phyloP scores from a whole-genome alignment of 2,113 vertebrate species.

The Coreoperca whiteheadi region DNA sequence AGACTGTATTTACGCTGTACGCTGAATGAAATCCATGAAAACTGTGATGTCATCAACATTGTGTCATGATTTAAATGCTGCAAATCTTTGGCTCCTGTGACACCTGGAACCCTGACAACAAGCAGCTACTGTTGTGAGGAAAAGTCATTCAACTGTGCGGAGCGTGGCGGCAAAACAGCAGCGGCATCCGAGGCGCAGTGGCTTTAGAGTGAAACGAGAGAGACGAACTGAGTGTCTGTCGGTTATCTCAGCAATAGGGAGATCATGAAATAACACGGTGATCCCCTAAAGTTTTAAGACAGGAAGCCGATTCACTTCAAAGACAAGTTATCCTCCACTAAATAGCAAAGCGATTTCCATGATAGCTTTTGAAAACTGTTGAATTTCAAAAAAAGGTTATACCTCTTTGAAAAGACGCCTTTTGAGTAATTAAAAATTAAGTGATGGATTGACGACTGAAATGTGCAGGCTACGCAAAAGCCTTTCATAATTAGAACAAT shows the following conservation, averaged over 20 bases:
- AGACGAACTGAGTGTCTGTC: not conserved
- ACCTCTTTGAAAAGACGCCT: not conserved
- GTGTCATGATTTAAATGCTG: constrained; percentile 16
- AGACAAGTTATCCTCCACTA: not conserved
- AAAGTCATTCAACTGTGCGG: constrained; percentile 17
- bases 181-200: not conserved
- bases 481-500: not conserved
- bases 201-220: not conserved
- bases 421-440: not conserved
- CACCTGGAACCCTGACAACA: constrained; percentile 57
- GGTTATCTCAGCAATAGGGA: not conserved
- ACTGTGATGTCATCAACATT: constrained; percentile 1
- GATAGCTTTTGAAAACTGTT: not conserved
- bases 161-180: constrained; percentile 14
- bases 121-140: constrained; percentile 23
- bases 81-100: constrained; percentile 20
- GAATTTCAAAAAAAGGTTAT: not conserved
- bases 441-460: not conserved
- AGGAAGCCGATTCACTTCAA: not conserved
- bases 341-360: not conserved
- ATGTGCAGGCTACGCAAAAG: not conserved
- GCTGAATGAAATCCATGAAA: constrained; percentile 16
- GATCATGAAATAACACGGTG: not conserved
- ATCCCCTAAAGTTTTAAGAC: not conserved
- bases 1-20: not conserved